Conservation (phyloP, 2,888 invertebrate species). For the Drosophila lutescens region DNA sequence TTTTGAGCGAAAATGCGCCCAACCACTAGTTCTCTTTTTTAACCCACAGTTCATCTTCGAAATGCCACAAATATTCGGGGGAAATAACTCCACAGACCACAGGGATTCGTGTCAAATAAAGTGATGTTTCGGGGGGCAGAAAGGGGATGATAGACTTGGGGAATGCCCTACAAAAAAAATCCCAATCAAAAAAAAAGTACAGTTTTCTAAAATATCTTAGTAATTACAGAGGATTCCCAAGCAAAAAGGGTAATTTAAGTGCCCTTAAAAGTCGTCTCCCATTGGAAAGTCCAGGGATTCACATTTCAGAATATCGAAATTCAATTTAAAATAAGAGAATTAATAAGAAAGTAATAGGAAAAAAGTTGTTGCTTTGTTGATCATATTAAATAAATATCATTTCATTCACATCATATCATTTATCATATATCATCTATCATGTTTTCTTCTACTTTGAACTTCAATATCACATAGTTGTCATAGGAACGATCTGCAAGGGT, state of each 20-base stretch:
- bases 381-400: too few relatives aligned
- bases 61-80: slow-evolving; percentile 1
- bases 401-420: too few relatives aligned
- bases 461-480: too few relatives aligned
- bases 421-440: too few relatives aligned
- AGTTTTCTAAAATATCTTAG: not conserved
- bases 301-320: not conserved
- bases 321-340: too few relatives aligned
- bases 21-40: too few relatives aligned
- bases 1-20: slow-evolving; percentile 43
- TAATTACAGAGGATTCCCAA: not conserved
- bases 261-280: not conserved
- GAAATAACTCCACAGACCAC: not conserved
- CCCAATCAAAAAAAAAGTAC: too few relatives aligned
- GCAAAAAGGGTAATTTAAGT: not conserved
- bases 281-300: not conserved
- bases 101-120: not conserved
- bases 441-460: too few relatives aligned
- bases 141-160: not conserved
- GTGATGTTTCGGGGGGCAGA: not conserved
- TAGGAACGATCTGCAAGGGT: too few relatives aligned
- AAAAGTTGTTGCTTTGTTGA: too few relatives aligned
- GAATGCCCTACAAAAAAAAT: not conserved
- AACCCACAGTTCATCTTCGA: not conserved
- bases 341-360: too few relatives aligned